phyloP scores from a whole-genome alignment of 2,113 vertebrate genomes.

The Corythaeola cristata region DNA sequence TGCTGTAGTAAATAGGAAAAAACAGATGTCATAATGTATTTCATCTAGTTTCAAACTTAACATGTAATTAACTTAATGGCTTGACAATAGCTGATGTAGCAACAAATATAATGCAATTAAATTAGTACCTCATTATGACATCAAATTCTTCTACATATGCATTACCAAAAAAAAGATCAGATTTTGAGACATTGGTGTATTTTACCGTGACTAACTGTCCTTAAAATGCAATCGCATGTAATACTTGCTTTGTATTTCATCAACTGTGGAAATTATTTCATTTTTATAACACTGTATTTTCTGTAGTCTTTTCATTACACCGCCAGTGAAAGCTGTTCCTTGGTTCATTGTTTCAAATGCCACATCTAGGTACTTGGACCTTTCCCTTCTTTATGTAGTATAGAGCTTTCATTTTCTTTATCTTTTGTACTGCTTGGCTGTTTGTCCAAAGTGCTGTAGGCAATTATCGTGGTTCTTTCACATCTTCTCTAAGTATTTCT shows the following conservation, averaged over 20 bases:
- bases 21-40: slow-evolving; percentile 59
- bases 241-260: not conserved
- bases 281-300: not conserved
- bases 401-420: not conserved
- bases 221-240: slow-evolving; percentile 1
- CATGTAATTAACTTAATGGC: slow-evolving; percentile 60
- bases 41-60: slow-evolving; percentile 56
- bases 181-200: slow-evolving; percentile 13
- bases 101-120: slow-evolving; percentile 54
- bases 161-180: not conserved
- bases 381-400: not conserved
- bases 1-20: slow-evolving; percentile 41
- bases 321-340: not conserved
- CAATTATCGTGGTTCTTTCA: not conserved
- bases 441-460: not conserved
- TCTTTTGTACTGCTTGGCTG: not conserved
- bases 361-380: not conserved
- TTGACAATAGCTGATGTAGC: slow-evolving; percentile 58
- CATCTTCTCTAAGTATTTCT: not conserved
- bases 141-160: not conserved
- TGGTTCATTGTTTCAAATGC: not conserved
- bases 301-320: not conserved
- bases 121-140: slow-evolving; percentile 38
- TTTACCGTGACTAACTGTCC: not conserved
- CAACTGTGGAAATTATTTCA: not conserved